Evolutionary conservation across 2,797 vertebrate genomes (phyloP).

Genomic region (Cirrhinus mrigala): DNA sequence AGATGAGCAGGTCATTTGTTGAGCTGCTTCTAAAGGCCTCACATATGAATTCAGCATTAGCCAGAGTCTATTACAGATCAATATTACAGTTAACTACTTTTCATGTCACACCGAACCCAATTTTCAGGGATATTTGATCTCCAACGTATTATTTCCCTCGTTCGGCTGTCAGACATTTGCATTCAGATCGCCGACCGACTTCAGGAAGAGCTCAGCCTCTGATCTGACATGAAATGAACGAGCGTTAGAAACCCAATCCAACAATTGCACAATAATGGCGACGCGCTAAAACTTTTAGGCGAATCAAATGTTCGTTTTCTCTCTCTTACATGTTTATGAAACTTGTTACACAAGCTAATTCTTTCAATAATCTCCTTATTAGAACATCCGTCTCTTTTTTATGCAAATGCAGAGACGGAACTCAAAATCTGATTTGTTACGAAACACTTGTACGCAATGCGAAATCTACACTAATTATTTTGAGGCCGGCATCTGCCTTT

Average conservation of each 20-base stretch:
- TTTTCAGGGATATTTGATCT: constrained; percentile 83
- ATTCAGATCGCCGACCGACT: constrained; percentile 81
- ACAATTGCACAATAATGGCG: constrained; percentile 85
- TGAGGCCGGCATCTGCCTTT: constrained; percentile 69
- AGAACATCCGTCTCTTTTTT: constrained; percentile 88
- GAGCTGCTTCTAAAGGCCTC: constrained; percentile 64
- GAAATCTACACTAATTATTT: constrained; percentile 99
- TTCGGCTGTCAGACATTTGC: constrained; percentile 77
- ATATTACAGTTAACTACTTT: constrained; percentile 80
- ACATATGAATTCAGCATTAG: constrained; percentile 77
- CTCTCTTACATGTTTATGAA: constrained; percentile 82
- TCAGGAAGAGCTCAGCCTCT: constrained; percentile 77
- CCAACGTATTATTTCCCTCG: constrained; percentile 77
- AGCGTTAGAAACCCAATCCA: constrained; percentile 74
- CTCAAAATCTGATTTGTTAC: constrained; percentile 98
- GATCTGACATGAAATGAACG: constrained; percentile 75
- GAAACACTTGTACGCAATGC: constrained; percentile 96
- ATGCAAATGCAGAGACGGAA: constrained; percentile 91
- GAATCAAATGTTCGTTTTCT: constrained; percentile 88
- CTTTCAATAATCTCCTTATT: constrained; percentile 96
- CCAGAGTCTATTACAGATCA: constrained; percentile 77
- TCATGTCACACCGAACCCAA: constrained; percentile 78
- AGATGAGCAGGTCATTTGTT: constrained; percentile 24
- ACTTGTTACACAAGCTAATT: constrained; percentile 98
- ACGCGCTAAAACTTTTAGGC: constrained; percentile 81